Percentiles rank a stretch among this genome's conserved stretches.
Evolutionary conservation across 2,888 invertebrate species (phyloP).

Genomic region (Agrilus cyanescens): DNA sequence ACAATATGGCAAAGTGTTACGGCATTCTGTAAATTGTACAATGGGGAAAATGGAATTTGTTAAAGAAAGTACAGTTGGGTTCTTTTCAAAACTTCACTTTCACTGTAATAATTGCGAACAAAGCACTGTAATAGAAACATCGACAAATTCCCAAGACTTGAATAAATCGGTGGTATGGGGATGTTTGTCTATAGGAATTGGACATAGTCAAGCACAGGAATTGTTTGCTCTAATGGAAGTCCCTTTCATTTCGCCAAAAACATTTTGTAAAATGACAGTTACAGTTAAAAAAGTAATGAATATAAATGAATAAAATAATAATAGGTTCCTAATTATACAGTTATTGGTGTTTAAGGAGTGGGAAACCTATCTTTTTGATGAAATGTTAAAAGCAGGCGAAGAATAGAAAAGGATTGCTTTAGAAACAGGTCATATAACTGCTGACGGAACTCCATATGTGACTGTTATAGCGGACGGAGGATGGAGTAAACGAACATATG

Average conservation of each 20-base stretch:
- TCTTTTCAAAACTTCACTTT: too few species aligned
- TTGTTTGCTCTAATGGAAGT: not conserved
- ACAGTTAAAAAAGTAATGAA: not conserved
- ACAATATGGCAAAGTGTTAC: too few species aligned
- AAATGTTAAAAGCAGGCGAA: conserved; percentile 1
- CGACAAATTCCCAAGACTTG: not conserved
- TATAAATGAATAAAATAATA: too few species aligned
- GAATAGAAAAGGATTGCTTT: too few species aligned
- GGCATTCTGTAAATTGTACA: not conserved
- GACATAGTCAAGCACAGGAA: conserved; percentile 1
- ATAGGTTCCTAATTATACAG: not conserved
- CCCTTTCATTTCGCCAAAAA: conserved; percentile 1
- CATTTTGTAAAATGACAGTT: not conserved
- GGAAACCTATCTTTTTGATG: not conserved
- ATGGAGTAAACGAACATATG: conserved; percentile 3
- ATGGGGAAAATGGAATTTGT: too few species aligned
- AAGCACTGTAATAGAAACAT: not conserved
- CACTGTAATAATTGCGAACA: conserved; percentile 1
- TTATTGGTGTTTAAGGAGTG: not conserved
- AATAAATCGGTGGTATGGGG: not conserved
- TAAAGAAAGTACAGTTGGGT: too few species aligned
- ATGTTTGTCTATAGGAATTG: not conserved
- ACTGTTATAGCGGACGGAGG: conserved; percentile 1
- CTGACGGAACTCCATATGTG: too few species aligned
- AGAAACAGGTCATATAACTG: too few species aligned